Percentiles rank a stretch among this genome's conserved stretches.
These are phyloP conservation scores for Cephus pygmeus DNA, from an alignment of 2,888 invertebrate species.

Conservation along the genomic window DNA sequence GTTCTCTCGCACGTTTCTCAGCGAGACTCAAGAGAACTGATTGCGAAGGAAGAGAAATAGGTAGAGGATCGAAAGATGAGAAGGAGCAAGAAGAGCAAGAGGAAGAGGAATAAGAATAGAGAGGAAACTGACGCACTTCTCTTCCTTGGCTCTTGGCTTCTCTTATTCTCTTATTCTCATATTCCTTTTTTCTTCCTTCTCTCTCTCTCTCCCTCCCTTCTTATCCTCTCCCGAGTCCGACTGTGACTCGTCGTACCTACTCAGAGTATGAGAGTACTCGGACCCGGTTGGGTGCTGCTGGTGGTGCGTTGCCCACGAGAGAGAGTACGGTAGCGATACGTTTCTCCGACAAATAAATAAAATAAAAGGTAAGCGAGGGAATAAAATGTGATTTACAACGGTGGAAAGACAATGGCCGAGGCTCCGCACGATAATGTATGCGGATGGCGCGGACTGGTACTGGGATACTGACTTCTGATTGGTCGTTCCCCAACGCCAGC, in stretches of 20 bases:
- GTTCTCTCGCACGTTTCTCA: no score
- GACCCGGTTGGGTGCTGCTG: not conserved
- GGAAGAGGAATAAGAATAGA: not conserved
- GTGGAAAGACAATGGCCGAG: conserved; percentile 65
- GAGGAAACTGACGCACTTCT: no score
- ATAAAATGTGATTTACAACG: conserved; percentile 66
- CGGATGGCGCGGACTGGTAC: conserved; percentile 65
- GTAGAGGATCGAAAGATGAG: not conserved
- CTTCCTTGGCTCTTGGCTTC: no score
- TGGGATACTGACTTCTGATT: conserved; percentile 64
- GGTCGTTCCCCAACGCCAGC: conserved; percentile 61
- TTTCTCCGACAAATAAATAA: conserved; percentile 64
- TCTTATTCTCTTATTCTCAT: no score
- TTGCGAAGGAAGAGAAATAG: no score
- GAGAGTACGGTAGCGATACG: conserved; percentile 63
- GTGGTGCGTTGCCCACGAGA: conserved; percentile 5
- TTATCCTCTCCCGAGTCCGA: no score
- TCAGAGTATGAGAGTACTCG: no score
- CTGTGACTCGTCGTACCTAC: no score
- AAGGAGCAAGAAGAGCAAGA: not conserved
- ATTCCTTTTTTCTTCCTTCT: no score
- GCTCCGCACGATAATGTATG: conserved; percentile 64
- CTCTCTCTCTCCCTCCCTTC: no score
- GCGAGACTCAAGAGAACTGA: no score
- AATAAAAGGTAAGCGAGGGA: conserved; percentile 65